Evolutionary conservation across 1,140 invertebrate species (phyloP).

Genomic region (Euschistus heros): DNA sequence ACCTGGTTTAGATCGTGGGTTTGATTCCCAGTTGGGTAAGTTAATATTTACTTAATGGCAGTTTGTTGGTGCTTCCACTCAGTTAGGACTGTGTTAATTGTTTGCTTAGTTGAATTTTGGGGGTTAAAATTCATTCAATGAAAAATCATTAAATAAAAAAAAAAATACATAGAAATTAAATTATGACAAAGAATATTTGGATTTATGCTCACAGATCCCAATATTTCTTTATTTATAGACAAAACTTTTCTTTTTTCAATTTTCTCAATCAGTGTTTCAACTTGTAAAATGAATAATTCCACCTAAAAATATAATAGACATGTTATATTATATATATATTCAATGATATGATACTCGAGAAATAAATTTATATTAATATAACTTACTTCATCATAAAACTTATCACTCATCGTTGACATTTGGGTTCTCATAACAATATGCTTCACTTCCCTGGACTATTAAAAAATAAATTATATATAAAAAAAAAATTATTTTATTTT

Average conservation of each 20-base stretch:
- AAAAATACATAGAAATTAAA: too few relatives aligned
- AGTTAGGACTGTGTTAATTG: too few relatives aligned
- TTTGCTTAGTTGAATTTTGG: too few relatives aligned
- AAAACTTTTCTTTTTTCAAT: not conserved
- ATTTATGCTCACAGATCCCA: slow-evolving; percentile 6
- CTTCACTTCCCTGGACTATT: not conserved
- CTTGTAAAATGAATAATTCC: slow-evolving; percentile 5
- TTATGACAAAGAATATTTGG: not conserved
- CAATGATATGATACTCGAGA: not conserved
- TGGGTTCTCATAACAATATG: not conserved
- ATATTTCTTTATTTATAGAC: slow-evolving; percentile 1
- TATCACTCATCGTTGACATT: not conserved
- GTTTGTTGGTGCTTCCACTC: too few relatives aligned
- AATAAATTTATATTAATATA: not conserved
- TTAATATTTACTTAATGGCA: too few relatives aligned
- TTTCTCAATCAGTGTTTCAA: not conserved
- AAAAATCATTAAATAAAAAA: not conserved
- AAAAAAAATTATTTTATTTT: not conserved
- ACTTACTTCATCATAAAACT: slow-evolving; percentile 5
- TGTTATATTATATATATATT: not conserved
- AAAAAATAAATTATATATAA: not conserved
- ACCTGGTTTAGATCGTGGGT: too few relatives aligned
- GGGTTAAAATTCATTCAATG: not conserved
- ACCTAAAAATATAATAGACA: not conserved
- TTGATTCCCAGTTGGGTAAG: too few relatives aligned